A percentile compares a stretch with the other conserved stretches of the same genome.
Conservation (phyloP, 1,140 invertebrate genomes). For the Leptopilina boulardi region DNA sequence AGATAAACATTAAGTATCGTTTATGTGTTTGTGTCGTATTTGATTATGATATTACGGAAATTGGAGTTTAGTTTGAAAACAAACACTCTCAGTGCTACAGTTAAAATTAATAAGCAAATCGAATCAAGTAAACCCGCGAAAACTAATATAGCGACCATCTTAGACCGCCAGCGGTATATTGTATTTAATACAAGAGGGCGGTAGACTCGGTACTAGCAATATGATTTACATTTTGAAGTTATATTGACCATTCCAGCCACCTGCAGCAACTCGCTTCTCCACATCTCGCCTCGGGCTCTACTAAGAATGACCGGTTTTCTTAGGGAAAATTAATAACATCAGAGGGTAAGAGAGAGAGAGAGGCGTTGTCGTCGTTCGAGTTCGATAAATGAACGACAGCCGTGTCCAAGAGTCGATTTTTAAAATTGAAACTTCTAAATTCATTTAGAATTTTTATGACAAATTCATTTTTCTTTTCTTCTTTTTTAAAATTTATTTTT, state of each 20-base stretch:
- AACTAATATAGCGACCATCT: slow-evolving; percentile 65
- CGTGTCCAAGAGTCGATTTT: neutral
- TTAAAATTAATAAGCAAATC: slow-evolving; percentile 61
- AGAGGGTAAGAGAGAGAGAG: too few species aligned
- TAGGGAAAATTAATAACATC: slow-evolving; percentile 68
- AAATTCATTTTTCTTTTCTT: neutral
- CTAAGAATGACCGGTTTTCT: slow-evolving; percentile 69
- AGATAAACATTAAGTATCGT: too few species aligned
- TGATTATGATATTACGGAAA: neutral
- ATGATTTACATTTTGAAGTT: slow-evolving; percentile 76
- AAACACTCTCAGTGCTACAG: slow-evolving; percentile 12
- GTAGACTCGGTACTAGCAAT: slow-evolving; percentile 67
- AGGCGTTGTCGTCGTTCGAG: slow-evolving; percentile 44
- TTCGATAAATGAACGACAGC: slow-evolving; percentile 40
- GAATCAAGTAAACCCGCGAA: slow-evolving; percentile 65
- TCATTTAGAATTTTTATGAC: too few species aligned
- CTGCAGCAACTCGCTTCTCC: slow-evolving; percentile 67
- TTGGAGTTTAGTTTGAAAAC: slow-evolving; percentile 1
- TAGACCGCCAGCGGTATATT: slow-evolving; percentile 49
- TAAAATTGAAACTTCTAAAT: neutral
- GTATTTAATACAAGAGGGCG: slow-evolving; percentile 59
- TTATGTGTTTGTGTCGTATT: neutral
- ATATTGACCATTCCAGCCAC: slow-evolving; percentile 76
- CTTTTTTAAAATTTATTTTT: too few species aligned
- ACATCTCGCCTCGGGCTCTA: slow-evolving; percentile 57